phyloP scores from a whole-genome alignment of 2,113 vertebrate species.

The Aplodontia rufa region DNA sequence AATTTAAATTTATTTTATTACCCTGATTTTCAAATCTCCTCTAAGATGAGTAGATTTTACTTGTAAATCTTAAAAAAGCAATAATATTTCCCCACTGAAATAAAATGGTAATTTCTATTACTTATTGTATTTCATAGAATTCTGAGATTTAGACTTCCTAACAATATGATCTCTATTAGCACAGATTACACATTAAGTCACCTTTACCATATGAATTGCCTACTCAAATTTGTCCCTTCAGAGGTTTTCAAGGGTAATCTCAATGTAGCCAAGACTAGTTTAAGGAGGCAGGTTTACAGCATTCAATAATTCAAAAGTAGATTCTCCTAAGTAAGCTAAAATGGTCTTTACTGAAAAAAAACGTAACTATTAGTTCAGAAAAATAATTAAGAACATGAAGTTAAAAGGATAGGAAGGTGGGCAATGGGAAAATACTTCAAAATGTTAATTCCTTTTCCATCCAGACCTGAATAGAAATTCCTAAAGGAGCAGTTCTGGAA shows the following conservation, averaged over 20 bases:
- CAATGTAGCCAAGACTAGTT: background rate
- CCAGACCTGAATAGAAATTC: constrained; percentile 59
- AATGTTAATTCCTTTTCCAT: constrained; percentile 46
- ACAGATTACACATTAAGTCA: constrained; percentile 36
- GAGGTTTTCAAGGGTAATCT: background rate
- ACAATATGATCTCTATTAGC: background rate
- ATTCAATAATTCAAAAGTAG: constrained; percentile 52
- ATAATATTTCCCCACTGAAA: constrained; percentile 5
- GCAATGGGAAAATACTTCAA: constrained; percentile 45
- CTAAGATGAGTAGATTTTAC: constrained; percentile 40
- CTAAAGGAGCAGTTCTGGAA: constrained; percentile 35
- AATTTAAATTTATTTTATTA: background rate
- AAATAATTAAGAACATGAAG: background rate
- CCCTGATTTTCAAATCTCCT: background rate
- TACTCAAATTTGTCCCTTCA: background rate
- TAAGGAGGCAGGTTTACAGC: constrained; percentile 36
- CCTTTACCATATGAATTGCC: constrained; percentile 11
- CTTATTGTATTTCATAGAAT: background rate
- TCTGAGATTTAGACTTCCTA: background rate
- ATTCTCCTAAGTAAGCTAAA: constrained; percentile 14
- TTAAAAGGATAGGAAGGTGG: constrained; percentile 39
- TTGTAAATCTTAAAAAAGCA: background rate
- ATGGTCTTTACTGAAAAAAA: background rate
- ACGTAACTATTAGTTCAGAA: background rate
- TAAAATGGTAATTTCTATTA: background rate